Percentiles rank a stretch among this genome's conserved stretches.
These are phyloP conservation scores for Manacus vitellinus DNA, from an alignment of 2,113 vertebrate genomes.

Conservation along the genomic window DNA sequence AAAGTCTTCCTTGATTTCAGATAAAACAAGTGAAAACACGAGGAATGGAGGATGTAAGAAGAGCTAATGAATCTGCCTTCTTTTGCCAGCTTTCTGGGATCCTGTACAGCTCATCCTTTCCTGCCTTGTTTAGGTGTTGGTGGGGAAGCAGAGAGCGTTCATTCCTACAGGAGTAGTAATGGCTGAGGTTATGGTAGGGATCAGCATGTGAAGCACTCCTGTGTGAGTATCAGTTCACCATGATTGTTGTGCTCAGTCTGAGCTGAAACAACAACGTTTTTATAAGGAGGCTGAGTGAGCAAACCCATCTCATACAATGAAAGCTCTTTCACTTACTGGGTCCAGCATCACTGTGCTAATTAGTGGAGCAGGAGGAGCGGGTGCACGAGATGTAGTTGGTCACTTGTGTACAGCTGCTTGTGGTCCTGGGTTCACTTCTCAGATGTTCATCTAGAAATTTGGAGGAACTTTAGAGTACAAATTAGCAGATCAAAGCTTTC, in stretches of 20 bases:
- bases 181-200: neutral
- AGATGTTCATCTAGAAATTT: neutral
- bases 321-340: neutral
- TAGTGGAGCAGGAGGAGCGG: neutral
- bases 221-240: neutral
- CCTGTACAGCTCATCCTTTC: neutral
- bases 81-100: neutral
- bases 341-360: neutral
- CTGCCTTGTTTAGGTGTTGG: neutral
- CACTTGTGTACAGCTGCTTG: neutral
- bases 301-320: rapidly evolving
- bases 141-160: neutral
- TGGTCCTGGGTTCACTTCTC: neutral
- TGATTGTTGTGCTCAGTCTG: neutral
- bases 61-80: neutral
- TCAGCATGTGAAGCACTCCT: rapidly evolving
- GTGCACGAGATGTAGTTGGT: neutral
- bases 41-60: neutral
- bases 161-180: rapidly evolving
- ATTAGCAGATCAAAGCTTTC: neutral
- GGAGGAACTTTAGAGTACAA: neutral
- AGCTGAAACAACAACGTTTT: neutral
- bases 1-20: neutral
- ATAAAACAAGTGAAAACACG: neutral
- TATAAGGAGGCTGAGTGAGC: neutral